Base-by-base conservation (phyloP, 2,888 invertebrate species). In the Busseola fusca region DNA sequence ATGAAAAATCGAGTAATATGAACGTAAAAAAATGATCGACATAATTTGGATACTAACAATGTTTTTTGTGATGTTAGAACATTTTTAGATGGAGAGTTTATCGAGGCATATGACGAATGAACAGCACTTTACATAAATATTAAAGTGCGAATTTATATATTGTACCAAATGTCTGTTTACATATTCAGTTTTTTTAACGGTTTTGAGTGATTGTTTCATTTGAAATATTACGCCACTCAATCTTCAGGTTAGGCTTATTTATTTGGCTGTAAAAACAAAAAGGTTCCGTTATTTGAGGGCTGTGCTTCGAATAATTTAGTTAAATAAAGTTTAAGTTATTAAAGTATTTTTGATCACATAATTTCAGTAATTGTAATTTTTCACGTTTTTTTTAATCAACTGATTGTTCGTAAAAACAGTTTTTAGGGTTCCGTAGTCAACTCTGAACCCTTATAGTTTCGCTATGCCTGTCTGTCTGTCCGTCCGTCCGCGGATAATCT, bases 1-100 rank as follows among this genome's bases (percentile, higher is more conserved):
- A 84, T 75, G 71, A 76, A 82, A 75, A 74, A 74, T 76, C 64
- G 54, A 73, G 64, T 27, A 25, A 52, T 64, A 30, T 21, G 12
- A 78, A 60, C 64, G 21, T 72, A 72, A 67, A 58, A 66, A 65
- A 74, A 68, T 69, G 65, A 74, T 74, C 64, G 64, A 62, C 69
- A 64, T 72, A 72, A 83, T 83, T 75, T 65, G 50, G 59, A 37
- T 74, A 78, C 70, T 75, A 78, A 73, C 69, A 76, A 57, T 57
- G 52, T 67, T 78, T 73, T 72, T 76, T 75, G 74, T 76, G 71
- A 70, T 64, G 72, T 71, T 76, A 68, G 62, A 74, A 84, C 58
- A 65, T 71, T 76, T 65, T 59, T 58, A 56, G 69, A 60, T n/a
- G 67, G 34, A 71, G 37, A 45, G 60, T 64, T 82, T 78, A 78